Conservation (phyloP, 2,113 vertebrate species). For the Hippoglossus stenolepis region DNA sequence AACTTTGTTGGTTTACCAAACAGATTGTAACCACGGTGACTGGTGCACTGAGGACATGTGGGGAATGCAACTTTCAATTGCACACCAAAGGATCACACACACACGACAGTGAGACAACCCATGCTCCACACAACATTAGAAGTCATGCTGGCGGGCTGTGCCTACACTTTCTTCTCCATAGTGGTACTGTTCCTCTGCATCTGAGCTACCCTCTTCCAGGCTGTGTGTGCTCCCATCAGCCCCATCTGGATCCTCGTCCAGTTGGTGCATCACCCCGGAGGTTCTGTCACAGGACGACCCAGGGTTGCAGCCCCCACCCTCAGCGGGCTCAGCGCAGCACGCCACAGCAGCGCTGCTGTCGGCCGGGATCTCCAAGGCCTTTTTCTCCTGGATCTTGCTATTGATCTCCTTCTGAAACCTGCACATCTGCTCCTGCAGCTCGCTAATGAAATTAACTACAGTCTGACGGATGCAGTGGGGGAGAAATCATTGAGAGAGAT, state of each 20-base stretch:
- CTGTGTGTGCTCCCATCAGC: constrained; percentile 48
- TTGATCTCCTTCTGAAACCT: constrained; percentile 96
- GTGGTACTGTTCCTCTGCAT: constrained; percentile 82
- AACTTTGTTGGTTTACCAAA: not conserved
- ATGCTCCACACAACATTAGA: constrained; percentile 48
- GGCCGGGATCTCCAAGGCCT: constrained; percentile 81
- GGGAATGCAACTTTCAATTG: constrained; percentile 5
- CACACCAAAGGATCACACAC: constrained; percentile 21
- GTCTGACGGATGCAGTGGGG: constrained; percentile 82
- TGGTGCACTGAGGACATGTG: not conserved
- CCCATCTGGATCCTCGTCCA: constrained; percentile 51
- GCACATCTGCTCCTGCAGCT: constrained; percentile 98
- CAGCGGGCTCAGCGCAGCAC: constrained; percentile 30
- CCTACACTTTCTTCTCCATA: constrained; percentile 89
- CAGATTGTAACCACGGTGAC: too few relatives aligned
- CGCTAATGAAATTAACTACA: constrained; percentile 98
- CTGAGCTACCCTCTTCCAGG: constrained; percentile 68
- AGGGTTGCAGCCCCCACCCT: constrained; percentile 42
- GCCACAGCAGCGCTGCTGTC: constrained; percentile 67
- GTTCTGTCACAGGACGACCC: constrained; percentile 55
- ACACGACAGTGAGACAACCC: constrained; percentile 28
- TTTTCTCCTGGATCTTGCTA: constrained; percentile 94
- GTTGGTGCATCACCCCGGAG: constrained; percentile 57
- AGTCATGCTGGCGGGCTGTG: constrained; percentile 80
- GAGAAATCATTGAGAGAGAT: constrained; percentile 48